phyloP scores from a whole-genome alignment of 2,113 vertebrate genomes.

The Microtus montanus region DNA sequence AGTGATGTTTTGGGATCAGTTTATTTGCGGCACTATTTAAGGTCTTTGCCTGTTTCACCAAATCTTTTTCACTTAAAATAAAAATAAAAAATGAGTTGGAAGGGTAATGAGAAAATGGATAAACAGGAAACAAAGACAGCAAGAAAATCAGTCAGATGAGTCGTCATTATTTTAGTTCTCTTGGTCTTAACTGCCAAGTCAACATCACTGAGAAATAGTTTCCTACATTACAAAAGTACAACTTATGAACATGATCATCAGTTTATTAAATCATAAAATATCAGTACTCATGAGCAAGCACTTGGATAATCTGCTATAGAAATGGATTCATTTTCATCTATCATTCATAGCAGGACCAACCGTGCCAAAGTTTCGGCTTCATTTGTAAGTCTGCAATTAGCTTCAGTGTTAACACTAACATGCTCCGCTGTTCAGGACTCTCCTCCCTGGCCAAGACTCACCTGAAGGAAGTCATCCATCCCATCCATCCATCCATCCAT shows the following conservation, averaged over 20 bases:
- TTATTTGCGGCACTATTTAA: constrained; percentile 95
- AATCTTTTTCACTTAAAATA: constrained; percentile 94
- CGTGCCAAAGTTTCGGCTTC: neutral
- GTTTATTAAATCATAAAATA: constrained; percentile 35
- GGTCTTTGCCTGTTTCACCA: constrained; percentile 98
- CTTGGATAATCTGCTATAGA: neutral
- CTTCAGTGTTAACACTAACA: constrained; percentile 20
- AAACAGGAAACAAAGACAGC: constrained; percentile 78
- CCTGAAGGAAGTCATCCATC: constrained; percentile 11
- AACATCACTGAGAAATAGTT: constrained; percentile 45
- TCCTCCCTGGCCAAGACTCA: constrained; percentile 5
- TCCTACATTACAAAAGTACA: constrained; percentile 43
- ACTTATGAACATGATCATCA: neutral
- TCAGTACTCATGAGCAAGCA: neutral
- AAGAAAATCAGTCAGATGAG: constrained; percentile 76
- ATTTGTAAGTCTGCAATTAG: constrained; percentile 34
- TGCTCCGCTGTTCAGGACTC: neutral
- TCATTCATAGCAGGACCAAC: neutral
- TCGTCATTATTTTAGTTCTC: constrained; percentile 66
- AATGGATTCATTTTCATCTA: neutral
- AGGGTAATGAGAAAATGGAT: constrained; percentile 73
- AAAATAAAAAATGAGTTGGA: constrained; percentile 76
- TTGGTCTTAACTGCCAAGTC: constrained; percentile 59
- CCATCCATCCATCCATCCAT: neutral
- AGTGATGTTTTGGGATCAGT: constrained; percentile 94